A percentile compares a stretch with the other conserved stretches of the same genome.
These are phyloP conservation scores for Megalops atlanticus DNA, from an alignment of 2,113 vertebrate species.

Conservation along the genomic window DNA sequence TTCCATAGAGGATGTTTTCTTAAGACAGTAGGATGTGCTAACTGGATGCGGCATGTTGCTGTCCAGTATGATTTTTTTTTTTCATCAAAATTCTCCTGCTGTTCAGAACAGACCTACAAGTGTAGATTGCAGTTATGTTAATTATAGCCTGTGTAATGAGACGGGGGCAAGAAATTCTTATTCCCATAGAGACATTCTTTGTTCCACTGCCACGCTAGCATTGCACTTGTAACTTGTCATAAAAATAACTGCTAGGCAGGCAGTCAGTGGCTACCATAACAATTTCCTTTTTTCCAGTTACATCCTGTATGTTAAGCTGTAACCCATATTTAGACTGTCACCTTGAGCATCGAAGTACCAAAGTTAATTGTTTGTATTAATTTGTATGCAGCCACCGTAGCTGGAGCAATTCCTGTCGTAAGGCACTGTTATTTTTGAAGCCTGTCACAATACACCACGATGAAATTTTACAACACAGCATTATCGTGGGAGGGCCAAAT, in stretches of 20 bases:
- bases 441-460: background rate
- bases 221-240: no score
- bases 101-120: background rate
- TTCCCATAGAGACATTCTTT: background rate
- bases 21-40: background rate
- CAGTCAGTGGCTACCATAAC: no score
- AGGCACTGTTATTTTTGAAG: background rate
- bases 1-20: no score
- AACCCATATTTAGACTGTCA: background rate
- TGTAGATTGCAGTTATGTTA: slow-evolving; percentile 2
- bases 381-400: background rate
- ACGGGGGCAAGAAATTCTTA: background rate
- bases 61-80: slow-evolving; percentile 6
- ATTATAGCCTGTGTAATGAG: slow-evolving; percentile 15
- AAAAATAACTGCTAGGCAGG: no score
- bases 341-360: background rate
- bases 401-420: background rate
- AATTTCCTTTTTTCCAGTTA: background rate
- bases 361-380: background rate
- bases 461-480: background rate
- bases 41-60: background rate
- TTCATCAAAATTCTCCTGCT: background rate
- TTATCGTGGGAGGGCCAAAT: background rate
- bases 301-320: background rate
- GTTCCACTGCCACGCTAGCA: background rate